Base-by-base conservation (phyloP, 2,888 invertebrate genomes). In the Melanargia galathea region DNA sequence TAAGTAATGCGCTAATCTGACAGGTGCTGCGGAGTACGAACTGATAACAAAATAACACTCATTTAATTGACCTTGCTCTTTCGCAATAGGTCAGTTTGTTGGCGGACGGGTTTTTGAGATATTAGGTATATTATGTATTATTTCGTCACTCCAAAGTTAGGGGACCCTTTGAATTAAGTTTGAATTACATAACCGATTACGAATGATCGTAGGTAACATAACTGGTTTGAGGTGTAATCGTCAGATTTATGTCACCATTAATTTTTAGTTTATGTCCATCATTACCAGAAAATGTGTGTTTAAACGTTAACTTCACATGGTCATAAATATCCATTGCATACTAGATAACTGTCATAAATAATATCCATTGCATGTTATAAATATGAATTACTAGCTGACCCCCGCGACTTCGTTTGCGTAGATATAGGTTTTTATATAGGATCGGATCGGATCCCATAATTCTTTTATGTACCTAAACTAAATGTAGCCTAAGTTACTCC, bases 41-140 rank as follows among this genome's bases (percentile, higher is more conserved):
- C 55, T 56, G 46, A 26, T 52, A 60, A 63, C 59, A 55, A 63
- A 56, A 35, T 56, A 56, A 30, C 20, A 26, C 43, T 18, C 33
- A 48, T 59, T 54, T 54, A 16, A 10, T 18, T 64, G 65, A 70
- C 72, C 72, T 72, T 72, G 68, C 43, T 46, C 56, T 70, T 69
- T 69, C 63, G 68, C 65, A 70, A 71, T 65, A 70, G 64, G 67
- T 63, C 64, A 66, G 18, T 62, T 61, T 54, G 58, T 57, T 55
- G 20, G 43, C 49, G 26, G 60, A 54, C 63, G 57, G 56, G 65
- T 65, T 57, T 52, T 58, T 43, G 48, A 26, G 20, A 16, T 45
- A 20, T 45, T 45, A n/a, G n/a, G n/a, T n/a, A 20, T 45, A 20
- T 13, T 35, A 38, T 38, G 2, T 8, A 35, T 11, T 38, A 38